Conservation (phyloP, 2,888 invertebrate genomes). For the Globia sparganii region DNA sequence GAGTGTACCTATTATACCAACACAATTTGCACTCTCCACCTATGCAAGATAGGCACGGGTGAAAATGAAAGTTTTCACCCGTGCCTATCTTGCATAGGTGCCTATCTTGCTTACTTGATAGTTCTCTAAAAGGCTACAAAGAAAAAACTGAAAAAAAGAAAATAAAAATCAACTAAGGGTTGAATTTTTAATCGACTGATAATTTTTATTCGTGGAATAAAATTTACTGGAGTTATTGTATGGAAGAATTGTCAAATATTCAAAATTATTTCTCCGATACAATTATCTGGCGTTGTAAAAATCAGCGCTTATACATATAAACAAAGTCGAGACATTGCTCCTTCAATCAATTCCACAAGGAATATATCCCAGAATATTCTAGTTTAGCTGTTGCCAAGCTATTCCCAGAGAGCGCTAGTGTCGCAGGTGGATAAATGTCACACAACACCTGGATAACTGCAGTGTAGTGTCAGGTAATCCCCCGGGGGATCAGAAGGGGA, state of each 20-base stretch:
- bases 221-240: no score
- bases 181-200: no score
- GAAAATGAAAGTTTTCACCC: no score
- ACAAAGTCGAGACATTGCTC: constrained; percentile 1
- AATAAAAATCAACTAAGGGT: neutral
- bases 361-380: neutral
- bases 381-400: constrained; percentile 23
- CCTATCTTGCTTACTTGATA: no score
- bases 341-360: constrained; percentile 19
- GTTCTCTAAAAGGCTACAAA: neutral
- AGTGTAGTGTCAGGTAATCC: constrained; percentile 35
- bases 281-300: no score
- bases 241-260: no score
- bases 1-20: no score
- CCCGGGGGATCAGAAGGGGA: neutral
- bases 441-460: constrained; percentile 25
- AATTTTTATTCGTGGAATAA: no score
- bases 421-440: constrained; percentile 41
- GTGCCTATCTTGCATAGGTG: no score
- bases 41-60: neutral
- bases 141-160: neutral
- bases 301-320: constrained; percentile 8
- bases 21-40: neutral
- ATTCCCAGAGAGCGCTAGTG: constrained; percentile 24
- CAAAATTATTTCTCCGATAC: no score